Base-by-base conservation (phyloP, 37 sponge, comb jelly and placozoan genomes). In the Petrosia ficiformis region DNA sequence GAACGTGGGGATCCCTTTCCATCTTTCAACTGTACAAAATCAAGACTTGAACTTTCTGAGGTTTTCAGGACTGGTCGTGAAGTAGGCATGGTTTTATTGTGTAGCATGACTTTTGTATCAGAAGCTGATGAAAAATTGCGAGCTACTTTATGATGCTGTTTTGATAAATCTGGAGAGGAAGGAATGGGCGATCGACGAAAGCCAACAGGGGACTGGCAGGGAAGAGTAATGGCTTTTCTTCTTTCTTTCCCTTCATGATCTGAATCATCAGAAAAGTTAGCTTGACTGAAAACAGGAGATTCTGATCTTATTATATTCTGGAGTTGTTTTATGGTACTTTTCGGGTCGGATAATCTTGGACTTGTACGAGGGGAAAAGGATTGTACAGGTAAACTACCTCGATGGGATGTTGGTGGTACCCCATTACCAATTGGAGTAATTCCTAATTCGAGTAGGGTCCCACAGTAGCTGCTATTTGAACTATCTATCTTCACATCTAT, bases 91-190 rank as follows among this genome's bases (percentile, higher is more conserved):
- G 28, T 26, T n/a, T n/a, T n/a, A n/a, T n/a, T n/a, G n/a, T n/a
- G n/a, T n/a, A n/a, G n/a, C n/a, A n/a, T n/a, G 22, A 61, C 28
- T 5, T 26, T 29, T 6, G 28, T n/a, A 61, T 61, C 63, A 26
- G 63, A 61, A 61, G 63, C 63, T 26, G 63, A 61, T 5, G 63
- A 61, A 22, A 29, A 8, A n/a, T 61, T 61, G 6, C 63, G 63
- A 61, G 28, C 6, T 6, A 61, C 26, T n/a, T 61, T 61, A 61
- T 8, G 11, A 11, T 26, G 28, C 14, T 6, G 22, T 5, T 26
- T 29, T 26, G 28, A 5, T 48, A 48, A 16, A 48, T 10, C 14
- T 19, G 54, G 54, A 10, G 54, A 19, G 16, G 54, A 48, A 10
- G 14, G 54, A 61, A 24, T 29, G 14, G 54, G 54, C 14, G 14